phyloP scores from a whole-genome alignment of 1,140 invertebrate genomes.

The Muscidifurax raptorellus region DNA sequence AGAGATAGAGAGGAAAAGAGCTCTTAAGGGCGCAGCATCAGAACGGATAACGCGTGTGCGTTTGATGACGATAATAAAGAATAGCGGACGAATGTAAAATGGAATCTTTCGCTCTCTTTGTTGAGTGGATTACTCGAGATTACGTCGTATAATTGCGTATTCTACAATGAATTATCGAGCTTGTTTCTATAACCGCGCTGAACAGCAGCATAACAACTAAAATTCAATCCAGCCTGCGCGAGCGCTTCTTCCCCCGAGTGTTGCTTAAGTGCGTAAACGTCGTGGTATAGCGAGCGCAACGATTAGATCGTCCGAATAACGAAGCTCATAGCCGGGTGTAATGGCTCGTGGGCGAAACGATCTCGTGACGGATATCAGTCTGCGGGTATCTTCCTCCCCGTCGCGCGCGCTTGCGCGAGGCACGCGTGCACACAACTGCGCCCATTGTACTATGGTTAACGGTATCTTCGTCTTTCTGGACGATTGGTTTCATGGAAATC shows the following conservation, averaged over 20 bases:
- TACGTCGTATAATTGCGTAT: neutral
- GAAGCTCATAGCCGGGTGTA: conserved; percentile 56
- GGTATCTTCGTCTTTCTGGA: conserved; percentile 62
- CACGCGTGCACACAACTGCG: conserved; percentile 3
- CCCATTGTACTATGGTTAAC: conserved; percentile 23
- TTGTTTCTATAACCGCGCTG: neutral
- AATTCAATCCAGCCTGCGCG: too few relatives aligned
- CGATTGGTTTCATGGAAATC: conserved; percentile 63
- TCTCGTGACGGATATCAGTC: conserved; percentile 60
- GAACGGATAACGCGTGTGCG: neutral
- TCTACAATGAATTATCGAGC: too few relatives aligned
- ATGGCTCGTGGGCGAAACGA: conserved; percentile 56
- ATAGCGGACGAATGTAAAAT: neutral
- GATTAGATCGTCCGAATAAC: conserved; percentile 57
- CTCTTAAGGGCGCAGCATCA: neutral
- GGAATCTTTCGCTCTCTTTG: neutral
- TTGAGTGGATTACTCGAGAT: neutral
- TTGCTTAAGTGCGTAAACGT: too few relatives aligned
- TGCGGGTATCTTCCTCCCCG: conserved; percentile 50
- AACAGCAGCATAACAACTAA: too few relatives aligned
- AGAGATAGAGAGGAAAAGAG: neutral
- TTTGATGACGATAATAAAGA: neutral
- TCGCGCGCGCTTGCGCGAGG: neutral
- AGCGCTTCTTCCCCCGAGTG: too few relatives aligned
- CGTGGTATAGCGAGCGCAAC: too few relatives aligned